Percentiles rank a stretch among this genome's conserved stretches.
phyloP scores from a whole-genome alignment of 2,113 vertebrate genomes.

The Chiloscyllium plagiosum region DNA sequence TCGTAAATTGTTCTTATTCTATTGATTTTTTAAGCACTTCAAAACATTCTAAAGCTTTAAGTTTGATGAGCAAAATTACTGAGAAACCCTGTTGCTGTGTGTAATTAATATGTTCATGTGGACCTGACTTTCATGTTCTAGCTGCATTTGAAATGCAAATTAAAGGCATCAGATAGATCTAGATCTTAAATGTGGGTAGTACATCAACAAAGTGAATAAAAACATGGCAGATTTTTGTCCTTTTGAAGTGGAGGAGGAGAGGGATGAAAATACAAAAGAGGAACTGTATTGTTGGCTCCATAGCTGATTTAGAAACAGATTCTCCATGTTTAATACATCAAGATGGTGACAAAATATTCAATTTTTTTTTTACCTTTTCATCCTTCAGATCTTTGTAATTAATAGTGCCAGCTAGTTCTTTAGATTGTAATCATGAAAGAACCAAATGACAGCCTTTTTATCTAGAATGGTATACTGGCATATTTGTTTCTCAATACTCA shows the following conservation, averaged over 20 bases:
- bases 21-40: neutral
- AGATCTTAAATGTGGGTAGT: neutral
- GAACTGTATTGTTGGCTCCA: neutral
- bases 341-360: neutral
- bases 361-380: neutral
- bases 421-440: neutral
- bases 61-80: neutral
- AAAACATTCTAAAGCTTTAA: neutral
- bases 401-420: neutral
- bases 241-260: neutral
- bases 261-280: neutral
- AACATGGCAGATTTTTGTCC: neutral
- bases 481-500: neutral
- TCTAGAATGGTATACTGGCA: neutral
- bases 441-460: neutral
- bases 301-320: neutral
- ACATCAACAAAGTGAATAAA: neutral
- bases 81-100: neutral
- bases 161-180: neutral
- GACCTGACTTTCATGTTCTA: neutral
- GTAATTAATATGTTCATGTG: neutral
- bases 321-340: neutral
- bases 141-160: neutral
- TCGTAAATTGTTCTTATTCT: neutral
- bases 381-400: neutral